Evolutionary conservation across 2,888 invertebrate species (phyloP).

Genomic region (Bembecia ichneumoniformis): DNA sequence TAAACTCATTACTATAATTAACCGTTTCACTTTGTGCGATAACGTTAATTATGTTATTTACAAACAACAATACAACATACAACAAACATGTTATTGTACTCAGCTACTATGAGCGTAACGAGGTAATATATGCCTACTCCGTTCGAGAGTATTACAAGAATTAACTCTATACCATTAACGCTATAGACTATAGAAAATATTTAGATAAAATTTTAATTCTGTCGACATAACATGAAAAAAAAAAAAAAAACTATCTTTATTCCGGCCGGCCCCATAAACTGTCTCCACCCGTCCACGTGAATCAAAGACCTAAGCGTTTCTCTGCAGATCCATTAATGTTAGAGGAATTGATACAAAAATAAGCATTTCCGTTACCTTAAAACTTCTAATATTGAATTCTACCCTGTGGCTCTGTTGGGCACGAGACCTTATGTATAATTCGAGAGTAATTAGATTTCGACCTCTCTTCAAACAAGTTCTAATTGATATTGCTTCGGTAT

Average conservation of each 20-base stretch:
- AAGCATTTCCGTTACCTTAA: no score
- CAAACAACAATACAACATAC: no score
- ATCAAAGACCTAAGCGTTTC: no score
- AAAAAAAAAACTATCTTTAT: no score
- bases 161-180: slow-evolving; percentile 16
- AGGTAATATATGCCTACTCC: slow-evolving; percentile 9
- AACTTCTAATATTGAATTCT: background rate
- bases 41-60: background rate
- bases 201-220: no score
- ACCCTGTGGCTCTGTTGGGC: slow-evolving; percentile 5
- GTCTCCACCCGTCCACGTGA: no score
- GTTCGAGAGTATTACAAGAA: slow-evolving; percentile 13
- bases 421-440: slow-evolving; percentile 26
- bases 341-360: no score
- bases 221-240: no score
- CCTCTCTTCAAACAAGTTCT: slow-evolving; percentile 1
- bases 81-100: background rate
- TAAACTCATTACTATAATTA: no score
- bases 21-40: background rate
- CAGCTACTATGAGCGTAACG: background rate
- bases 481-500: slow-evolving; percentile 4
- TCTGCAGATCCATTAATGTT: no score
- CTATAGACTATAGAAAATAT: slow-evolving; percentile 7
- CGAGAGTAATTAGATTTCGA: background rate
- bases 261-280: no score